A percentile compares a stretch with the other conserved stretches of the same genome.
These are phyloP conservation scores for Hyles vespertilio DNA, from an alignment of 1,140 invertebrate genomes.

Conservation along the genomic window DNA sequence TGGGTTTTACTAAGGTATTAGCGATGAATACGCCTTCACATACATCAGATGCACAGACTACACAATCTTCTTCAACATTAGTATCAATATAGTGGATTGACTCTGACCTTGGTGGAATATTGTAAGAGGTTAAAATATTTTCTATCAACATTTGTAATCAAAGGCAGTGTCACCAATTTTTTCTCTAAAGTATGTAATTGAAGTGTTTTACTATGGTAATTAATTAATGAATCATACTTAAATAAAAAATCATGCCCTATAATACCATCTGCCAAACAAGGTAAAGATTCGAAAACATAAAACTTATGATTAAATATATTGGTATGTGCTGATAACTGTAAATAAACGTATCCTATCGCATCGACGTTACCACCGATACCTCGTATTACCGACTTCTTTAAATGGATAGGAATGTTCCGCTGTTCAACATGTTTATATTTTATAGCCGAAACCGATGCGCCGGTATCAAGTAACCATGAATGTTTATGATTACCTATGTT, in stretches of 20 bases:
- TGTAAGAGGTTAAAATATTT: slow-evolving; percentile 5
- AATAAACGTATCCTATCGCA: slow-evolving; percentile 10
- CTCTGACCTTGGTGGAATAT: slow-evolving; percentile 22
- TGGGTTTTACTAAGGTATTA: slow-evolving; percentile 18
- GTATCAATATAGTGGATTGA: slow-evolving; percentile 21
- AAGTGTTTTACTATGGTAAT: slow-evolving; percentile 8
- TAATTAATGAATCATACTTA: slow-evolving; percentile 20
- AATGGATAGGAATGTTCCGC: no score
- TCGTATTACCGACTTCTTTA: no score
- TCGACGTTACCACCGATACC: no score
- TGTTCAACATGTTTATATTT: no score
- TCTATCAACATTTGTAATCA: no score
- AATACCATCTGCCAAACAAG: slow-evolving; percentile 22
- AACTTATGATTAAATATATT: slow-evolving; percentile 22
- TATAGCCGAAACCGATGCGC: no score
- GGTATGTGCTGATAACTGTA: slow-evolving; percentile 12
- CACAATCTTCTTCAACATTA: slow-evolving; percentile 14
- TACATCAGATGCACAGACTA: slow-evolving; percentile 19
- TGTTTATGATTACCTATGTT: no score
- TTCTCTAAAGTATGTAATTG: no score
- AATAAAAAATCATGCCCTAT: slow-evolving; percentile 28
- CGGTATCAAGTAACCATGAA: no score
- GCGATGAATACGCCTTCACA: slow-evolving; percentile 19
- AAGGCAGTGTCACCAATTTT: no score
- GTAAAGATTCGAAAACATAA: slow-evolving; percentile 24